Evolutionary conservation across 2,113 vertebrate genomes (phyloP).

Genomic region (Megaleporinus macrocephalus): DNA sequence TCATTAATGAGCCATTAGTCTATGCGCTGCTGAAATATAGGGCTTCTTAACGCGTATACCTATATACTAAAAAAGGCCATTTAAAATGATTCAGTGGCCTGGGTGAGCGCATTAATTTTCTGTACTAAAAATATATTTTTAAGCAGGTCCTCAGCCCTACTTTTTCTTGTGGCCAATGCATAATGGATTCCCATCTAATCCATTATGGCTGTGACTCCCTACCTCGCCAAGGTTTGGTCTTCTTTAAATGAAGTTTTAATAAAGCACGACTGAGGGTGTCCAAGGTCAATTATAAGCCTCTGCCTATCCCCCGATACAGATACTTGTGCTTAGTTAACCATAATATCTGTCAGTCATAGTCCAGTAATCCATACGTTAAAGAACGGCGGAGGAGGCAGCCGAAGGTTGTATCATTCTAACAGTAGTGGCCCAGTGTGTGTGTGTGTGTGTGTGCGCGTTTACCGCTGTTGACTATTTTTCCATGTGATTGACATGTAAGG

Average conservation of each 20-base stretch:
- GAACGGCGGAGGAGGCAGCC: conserved; percentile 62
- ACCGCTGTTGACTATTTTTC: conserved; percentile 79
- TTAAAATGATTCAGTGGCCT: conserved; percentile 86
- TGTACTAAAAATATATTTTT: conserved; percentile 89
- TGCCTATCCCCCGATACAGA: conserved; percentile 62
- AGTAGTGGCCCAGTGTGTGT: conserved; percentile 58
- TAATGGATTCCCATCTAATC: conserved; percentile 83
- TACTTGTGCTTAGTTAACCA: conserved; percentile 72
- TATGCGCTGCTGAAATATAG: conserved; percentile 79
- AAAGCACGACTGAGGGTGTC: conserved; percentile 77
- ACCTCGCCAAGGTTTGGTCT: conserved; percentile 80
- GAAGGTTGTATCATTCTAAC: conserved; percentile 78
- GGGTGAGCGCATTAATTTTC: conserved; percentile 83
- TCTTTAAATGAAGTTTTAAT: conserved; percentile 87
- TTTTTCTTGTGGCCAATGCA: conserved; percentile 76
- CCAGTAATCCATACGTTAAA: conserved; percentile 69
- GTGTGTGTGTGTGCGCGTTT: conserved; percentile 61
- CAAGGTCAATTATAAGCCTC: conserved; percentile 81
- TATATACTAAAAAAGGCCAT: conserved; percentile 86
- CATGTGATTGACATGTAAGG: conserved; percentile 78
- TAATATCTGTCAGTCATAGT: conserved; percentile 76
- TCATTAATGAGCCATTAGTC: conserved; percentile 61
- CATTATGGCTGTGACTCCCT: conserved; percentile 74
- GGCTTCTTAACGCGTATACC: conserved; percentile 84
- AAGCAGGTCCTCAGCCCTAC: conserved; percentile 77